Percentiles rank a stretch among this genome's conserved stretches.
These are phyloP conservation scores for Palloptera scutellata DNA, from an alignment of 2,888 invertebrate genomes.

Conservation along the genomic window DNA sequence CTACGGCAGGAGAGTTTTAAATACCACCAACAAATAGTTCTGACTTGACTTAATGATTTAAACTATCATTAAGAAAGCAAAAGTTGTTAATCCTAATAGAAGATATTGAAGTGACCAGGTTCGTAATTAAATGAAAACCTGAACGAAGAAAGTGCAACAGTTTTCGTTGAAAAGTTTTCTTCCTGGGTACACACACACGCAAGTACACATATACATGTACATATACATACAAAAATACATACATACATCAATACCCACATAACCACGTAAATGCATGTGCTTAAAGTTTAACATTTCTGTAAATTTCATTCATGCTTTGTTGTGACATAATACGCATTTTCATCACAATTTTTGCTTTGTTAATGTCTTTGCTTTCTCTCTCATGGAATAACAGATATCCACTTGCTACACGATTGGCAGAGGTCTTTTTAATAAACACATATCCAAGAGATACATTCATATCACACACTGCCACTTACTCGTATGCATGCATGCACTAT, in stretches of 20 bases:
- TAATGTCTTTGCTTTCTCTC: background rate
- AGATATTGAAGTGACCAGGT: too few relatives aligned
- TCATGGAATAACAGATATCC: slow-evolving; percentile 1
- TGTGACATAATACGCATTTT: slow-evolving; percentile 27
- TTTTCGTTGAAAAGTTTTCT: too few relatives aligned
- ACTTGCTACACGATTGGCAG: slow-evolving; percentile 18
- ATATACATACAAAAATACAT: slow-evolving; percentile 18
- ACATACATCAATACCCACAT: slow-evolving; percentile 6
- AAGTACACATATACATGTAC: background rate
- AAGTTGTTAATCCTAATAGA: too few relatives aligned
- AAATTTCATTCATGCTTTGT: slow-evolving; percentile 24
- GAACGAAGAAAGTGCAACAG: too few relatives aligned
- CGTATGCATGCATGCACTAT: background rate
- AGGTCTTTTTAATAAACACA: background rate
- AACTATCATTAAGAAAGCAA: too few relatives aligned
- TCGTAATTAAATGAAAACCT: too few relatives aligned
- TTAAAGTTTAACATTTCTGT: background rate
- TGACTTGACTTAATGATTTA: too few relatives aligned
- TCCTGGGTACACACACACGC: too few relatives aligned
- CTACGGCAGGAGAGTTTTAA: too few relatives aligned
- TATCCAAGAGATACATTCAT: too few relatives aligned
- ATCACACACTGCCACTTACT: background rate
- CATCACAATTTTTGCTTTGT: slow-evolving; percentile 24
- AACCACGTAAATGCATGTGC: too few relatives aligned
- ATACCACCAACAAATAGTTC: too few relatives aligned